Percentiles rank a stretch among this genome's conserved stretches.
Evolutionary conservation across 2,888 invertebrate species (phyloP).

Genomic region (Phalera bucephala): DNA sequence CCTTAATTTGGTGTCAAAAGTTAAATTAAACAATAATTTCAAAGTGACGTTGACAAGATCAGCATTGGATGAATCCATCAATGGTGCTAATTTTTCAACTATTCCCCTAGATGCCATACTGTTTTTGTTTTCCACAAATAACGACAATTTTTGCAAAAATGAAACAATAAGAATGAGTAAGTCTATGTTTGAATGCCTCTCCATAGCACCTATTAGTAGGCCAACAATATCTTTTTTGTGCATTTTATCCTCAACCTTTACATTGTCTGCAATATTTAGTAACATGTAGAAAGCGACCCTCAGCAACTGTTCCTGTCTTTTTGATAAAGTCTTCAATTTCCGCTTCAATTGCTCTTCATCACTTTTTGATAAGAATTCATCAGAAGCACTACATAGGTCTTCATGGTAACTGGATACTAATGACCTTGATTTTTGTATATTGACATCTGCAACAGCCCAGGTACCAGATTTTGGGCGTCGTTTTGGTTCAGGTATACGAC

Average conservation of each 20-base stretch:
- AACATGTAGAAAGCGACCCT: conserved; percentile 96
- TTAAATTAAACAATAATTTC: conserved; percentile 96
- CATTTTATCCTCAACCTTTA: conserved; percentile 98
- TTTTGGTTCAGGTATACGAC: conserved; percentile 88
- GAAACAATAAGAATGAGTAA: conserved; percentile 94
- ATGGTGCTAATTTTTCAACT: conserved; percentile 91
- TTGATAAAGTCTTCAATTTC: conserved; percentile 91
- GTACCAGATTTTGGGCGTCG: conserved; percentile 90
- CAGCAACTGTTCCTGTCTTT: conserved; percentile 96
- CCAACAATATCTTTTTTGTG: conserved; percentile 95
- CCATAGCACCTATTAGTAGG: conserved; percentile 93
- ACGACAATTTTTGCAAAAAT: conserved; percentile 96
- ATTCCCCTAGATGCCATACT: conserved; percentile 93
- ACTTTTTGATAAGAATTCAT: conserved; percentile 73
- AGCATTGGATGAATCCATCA: conserved; percentile 86
- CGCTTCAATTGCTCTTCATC: conserved; percentile 91
- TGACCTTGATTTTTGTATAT: conserved; percentile 81
- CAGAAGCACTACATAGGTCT: conserved; percentile 79
- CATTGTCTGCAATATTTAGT: conserved; percentile 97
- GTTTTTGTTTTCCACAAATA: conserved; percentile 97
- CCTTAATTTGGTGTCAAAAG: conserved; percentile 94
- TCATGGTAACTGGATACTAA: conserved; percentile 88
- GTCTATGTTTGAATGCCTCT: conserved; percentile 93
- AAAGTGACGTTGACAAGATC: conserved; percentile 92
- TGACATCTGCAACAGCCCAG: conserved; percentile 83